Percentiles rank a stretch among this genome's conserved stretches.
phyloP scores from a whole-genome alignment of 2,113 vertebrate species.

The Willisornis vidua region DNA sequence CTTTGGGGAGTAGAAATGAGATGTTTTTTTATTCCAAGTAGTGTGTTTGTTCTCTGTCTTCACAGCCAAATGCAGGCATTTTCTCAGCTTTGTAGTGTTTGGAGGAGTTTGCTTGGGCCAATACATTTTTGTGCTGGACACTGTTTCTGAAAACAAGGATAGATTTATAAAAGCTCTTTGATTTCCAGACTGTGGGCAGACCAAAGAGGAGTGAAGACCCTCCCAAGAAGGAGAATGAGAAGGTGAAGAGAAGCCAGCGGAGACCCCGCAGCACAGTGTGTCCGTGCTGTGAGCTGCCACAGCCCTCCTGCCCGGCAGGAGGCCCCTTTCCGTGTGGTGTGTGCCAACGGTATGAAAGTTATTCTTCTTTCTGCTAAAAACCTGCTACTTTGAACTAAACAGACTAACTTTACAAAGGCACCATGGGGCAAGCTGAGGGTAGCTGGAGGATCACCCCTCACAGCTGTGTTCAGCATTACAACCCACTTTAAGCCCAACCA shows the following conservation, averaged over 20 bases:
- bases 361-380: not conserved
- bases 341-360: not conserved
- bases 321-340: not conserved
- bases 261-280: not conserved
- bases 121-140: accelerated
- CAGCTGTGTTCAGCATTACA: accelerated
- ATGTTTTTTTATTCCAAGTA: not conserved
- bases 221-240: not conserved
- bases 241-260: not conserved
- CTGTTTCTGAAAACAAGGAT: not conserved
- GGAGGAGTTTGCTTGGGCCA: not conserved
- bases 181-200: not conserved
- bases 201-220: not conserved
- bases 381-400: not conserved
- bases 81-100: not conserved
- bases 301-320: not conserved
- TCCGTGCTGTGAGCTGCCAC: not conserved
- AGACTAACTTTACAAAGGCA: not conserved
- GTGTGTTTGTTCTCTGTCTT: too few species aligned
- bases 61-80: accelerated
- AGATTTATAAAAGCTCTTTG: not conserved
- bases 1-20: not conserved
- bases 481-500: accelerated
- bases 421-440: not conserved
- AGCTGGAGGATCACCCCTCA: not conserved